Percentiles rank a stretch among this genome's conserved stretches.
phyloP scores from a whole-genome alignment of 2,888 invertebrate species.

The Phengaris arion region DNA sequence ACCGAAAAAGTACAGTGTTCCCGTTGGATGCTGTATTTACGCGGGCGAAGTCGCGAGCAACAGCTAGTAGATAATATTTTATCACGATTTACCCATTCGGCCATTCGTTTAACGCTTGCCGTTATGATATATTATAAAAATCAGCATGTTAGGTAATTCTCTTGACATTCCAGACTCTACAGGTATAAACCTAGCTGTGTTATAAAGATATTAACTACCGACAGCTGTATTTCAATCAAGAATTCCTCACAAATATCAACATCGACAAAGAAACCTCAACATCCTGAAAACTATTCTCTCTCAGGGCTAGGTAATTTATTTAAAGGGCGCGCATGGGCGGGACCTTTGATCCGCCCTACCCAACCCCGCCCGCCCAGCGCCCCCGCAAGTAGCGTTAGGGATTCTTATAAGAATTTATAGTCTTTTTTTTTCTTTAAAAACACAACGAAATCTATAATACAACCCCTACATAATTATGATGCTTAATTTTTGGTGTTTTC shows the following conservation, averaged over 20 bases:
- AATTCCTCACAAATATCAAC: background rate
- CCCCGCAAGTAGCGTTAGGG: constrained; percentile 1
- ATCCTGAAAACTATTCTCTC: constrained; percentile 9
- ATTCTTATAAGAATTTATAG: constrained; percentile 28
- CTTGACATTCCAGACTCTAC: too few species aligned
- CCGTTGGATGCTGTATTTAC: too few species aligned
- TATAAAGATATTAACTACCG: background rate
- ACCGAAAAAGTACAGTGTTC: too few species aligned
- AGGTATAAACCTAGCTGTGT: too few species aligned
- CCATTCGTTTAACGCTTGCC: too few species aligned
- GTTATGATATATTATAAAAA: too few species aligned
- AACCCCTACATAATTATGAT: background rate
- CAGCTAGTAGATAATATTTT: too few species aligned
- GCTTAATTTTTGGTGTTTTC: background rate
- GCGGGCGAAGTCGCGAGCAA: too few species aligned
- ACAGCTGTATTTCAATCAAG: background rate
- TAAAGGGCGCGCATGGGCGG: constrained; percentile 42
- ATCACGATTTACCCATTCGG: too few species aligned
- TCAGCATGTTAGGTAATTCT: too few species aligned
- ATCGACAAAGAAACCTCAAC: background rate
- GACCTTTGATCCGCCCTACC: constrained; percentile 49
- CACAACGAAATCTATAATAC: background rate
- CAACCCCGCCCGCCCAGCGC: constrained; percentile 24
- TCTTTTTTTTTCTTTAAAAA: background rate
- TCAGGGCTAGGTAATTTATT: constrained; percentile 29